Evolutionary conservation across 2,888 invertebrate genomes (phyloP).

Genomic region (Megastigmus dorsalis): DNA sequence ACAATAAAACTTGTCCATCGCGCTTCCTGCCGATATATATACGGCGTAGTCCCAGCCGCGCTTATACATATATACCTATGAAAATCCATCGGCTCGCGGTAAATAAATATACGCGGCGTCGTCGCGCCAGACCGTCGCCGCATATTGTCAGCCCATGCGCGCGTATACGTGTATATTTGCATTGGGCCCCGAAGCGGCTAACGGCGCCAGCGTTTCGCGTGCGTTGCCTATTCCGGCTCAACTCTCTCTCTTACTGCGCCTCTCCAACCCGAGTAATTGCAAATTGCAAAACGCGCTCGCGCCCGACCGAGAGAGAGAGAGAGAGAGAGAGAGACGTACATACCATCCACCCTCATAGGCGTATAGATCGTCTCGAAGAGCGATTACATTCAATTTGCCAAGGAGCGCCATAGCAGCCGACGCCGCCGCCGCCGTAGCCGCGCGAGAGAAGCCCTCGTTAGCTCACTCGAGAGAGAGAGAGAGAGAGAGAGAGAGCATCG

Average conservation of each 20-base stretch:
- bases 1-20: too few species aligned
- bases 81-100: too few species aligned
- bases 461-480: conserved; percentile 3
- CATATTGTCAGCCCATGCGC: neutral
- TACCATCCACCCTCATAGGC: too few species aligned
- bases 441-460: conserved; percentile 58
- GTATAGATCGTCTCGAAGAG: conserved; percentile 27
- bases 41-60: too few species aligned
- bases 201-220: conserved; percentile 14
- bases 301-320: conserved; percentile 13
- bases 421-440: too few species aligned
- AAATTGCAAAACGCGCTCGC: conserved; percentile 48
- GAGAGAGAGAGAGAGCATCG: too few species aligned
- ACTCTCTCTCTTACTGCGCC: too few species aligned
- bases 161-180: neutral
- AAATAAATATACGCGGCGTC: too few species aligned
- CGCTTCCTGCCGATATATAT: too few species aligned
- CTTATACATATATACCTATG: too few species aligned
- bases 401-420: too few species aligned
- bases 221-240: conserved; percentile 51
- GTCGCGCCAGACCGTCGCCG: conserved; percentile 5
- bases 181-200: conserved; percentile 29
- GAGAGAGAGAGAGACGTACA: neutral
- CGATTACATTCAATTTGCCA: conserved; percentile 62
- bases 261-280: conserved; percentile 54